Evolutionary conservation across 2,797 vertebrate genomes (phyloP), one percentile per base, ranked within the genome.

Genomic region (Arnoldichthys spilopterus): DNA sequence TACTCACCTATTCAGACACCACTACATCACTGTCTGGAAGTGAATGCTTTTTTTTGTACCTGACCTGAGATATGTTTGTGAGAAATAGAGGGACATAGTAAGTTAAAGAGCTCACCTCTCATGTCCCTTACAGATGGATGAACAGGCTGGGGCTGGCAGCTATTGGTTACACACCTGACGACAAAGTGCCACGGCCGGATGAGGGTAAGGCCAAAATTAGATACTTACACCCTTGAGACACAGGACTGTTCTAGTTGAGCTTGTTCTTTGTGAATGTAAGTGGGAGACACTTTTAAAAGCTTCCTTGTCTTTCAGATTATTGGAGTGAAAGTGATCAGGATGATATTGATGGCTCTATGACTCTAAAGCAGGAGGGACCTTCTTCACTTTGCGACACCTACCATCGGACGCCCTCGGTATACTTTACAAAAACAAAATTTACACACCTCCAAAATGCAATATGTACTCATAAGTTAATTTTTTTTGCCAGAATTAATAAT

Each of bases 311-410:
- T 72, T 56, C 32, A 94, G 94, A 94, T 88, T 94, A 94, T 85
- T 94, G 94, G 94, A 94, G 94, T 24, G 94, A 94, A 82, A 94
- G 94, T 0, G 94, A 94, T 72, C 94, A 94, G 76, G 94, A 94
- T 5, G 94, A 94, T 15, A 77, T 90, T 0, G 93, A 94, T 0
- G 90, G 92, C 78, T 91, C 93, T 5, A 86, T 93, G 86, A 93
- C 93, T 11, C 82, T 94, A 83, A 94, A 94, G 76, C 92, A 93
- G 84, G 94, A 94, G 69, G 92, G 85, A 80, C 49, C 62, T 37
- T 53, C 62, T 40, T 67, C 74, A 16, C 74, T 37, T 3, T 66
- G 56, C 28, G 62, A 76, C 59, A 84, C 86, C 49, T 92, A 93
- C 54, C 92, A 93, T 54, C 90, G 89, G 70, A 92, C 89, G 7